Conservation (phyloP, 2,797 vertebrate genomes). For the Gymnoscopelus microlampas region DNA sequence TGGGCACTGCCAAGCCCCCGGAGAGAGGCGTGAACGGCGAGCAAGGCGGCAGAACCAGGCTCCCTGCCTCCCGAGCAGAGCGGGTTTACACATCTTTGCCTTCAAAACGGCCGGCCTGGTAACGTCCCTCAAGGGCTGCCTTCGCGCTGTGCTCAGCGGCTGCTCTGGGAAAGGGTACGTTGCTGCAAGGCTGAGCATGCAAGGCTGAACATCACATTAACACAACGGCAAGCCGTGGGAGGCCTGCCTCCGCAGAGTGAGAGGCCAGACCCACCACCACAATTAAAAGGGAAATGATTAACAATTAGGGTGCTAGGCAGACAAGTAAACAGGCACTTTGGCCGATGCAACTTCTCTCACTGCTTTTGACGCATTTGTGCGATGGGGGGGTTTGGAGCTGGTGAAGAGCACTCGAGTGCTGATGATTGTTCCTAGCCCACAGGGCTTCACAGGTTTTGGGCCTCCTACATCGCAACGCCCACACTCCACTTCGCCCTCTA, state of each 20-base stretch:
- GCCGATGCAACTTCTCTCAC: constrained; percentile 53
- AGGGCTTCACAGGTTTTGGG: constrained; percentile 74
- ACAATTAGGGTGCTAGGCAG: constrained; percentile 64
- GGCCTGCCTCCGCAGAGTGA: constrained; percentile 64
- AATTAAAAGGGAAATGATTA: constrained; percentile 76
- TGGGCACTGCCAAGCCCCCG: constrained; percentile 72
- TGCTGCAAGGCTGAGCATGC: constrained; percentile 61
- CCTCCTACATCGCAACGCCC: constrained; percentile 74
- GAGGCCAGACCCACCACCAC: constrained; percentile 63
- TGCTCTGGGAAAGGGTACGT: constrained; percentile 52
- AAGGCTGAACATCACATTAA: constrained; percentile 74
- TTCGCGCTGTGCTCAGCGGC: constrained; percentile 72
- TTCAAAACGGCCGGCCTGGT: constrained; percentile 65
- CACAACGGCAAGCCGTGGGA: constrained; percentile 58
- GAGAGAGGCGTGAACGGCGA: constrained; percentile 67
- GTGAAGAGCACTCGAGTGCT: constrained; percentile 75
- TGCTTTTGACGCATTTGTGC: constrained; percentile 59
- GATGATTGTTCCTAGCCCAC: constrained; percentile 79
- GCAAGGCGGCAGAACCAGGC: constrained; percentile 63
- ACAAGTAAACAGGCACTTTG: constrained; percentile 64
- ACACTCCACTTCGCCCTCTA: constrained; percentile 72
- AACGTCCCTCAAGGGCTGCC: constrained; percentile 72
- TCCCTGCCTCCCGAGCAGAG: constrained; percentile 51
- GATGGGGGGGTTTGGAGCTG: constrained; percentile 53
- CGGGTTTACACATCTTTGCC: constrained; percentile 67